phyloP scores from a whole-genome alignment of 2,888 invertebrate species.

The Allophyes oxyacanthae region DNA sequence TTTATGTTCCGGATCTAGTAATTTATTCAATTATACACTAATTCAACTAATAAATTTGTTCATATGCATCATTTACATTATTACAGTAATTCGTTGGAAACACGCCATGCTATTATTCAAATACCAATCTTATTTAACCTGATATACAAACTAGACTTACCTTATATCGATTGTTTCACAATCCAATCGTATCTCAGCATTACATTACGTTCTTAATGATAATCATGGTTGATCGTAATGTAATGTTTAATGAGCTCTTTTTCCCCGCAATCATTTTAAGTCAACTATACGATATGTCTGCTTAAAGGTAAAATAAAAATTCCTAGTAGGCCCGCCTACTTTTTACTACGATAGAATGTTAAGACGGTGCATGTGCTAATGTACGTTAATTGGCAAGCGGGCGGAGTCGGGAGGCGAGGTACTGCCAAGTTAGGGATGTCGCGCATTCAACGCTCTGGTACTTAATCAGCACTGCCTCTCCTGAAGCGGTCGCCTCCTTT shows the following conservation, averaged over 20 bases:
- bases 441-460: constrained; percentile 7
- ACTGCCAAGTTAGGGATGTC: constrained; percentile 43
- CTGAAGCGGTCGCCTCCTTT: constrained; percentile 5
- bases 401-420: constrained; percentile 41
- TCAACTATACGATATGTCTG: constrained; percentile 37
- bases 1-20: constrained; percentile 58
- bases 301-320: constrained; percentile 59
- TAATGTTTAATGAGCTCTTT: constrained; percentile 43
- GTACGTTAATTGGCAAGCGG: constrained; percentile 66
- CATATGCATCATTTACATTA: constrained; percentile 34
- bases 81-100: constrained; percentile 39
- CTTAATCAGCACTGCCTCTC: constrained; percentile 12
- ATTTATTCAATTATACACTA: constrained; percentile 57
- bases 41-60: constrained; percentile 45
- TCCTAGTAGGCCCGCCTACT: constrained; percentile 44
- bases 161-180: constrained; percentile 16
- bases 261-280: constrained; percentile 27
- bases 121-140: constrained; percentile 13
- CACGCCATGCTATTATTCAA: constrained; percentile 30
- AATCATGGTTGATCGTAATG: constrained; percentile 27
- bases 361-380: constrained; percentile 65
- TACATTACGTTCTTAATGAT: constrained; percentile 27
- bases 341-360: constrained; percentile 54
- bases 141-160: constrained; percentile 5
- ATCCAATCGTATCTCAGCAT: constrained; percentile 15